These are phyloP conservation scores for Malacoctenus gilli DNA, from an alignment of 2,797 vertebrate species.

Conservation along the genomic window DNA sequence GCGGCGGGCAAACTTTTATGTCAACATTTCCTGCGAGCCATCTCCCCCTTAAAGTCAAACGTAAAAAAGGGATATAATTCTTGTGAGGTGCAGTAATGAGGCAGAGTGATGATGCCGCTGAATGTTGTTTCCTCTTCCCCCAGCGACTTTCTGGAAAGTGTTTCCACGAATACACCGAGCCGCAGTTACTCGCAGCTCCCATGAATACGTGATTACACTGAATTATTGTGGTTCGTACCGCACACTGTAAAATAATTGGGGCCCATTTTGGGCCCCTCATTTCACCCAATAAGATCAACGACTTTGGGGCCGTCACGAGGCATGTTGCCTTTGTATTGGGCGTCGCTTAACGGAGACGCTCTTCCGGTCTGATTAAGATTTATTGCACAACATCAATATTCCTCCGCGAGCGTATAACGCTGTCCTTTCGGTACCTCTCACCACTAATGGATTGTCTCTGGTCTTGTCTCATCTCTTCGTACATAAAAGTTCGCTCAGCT, in stretches of 20 bases:
- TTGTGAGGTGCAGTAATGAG: conserved; percentile 61
- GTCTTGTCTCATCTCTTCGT: conserved; percentile 12
- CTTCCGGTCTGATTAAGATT: conserved; percentile 25
- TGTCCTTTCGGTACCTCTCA: conserved; percentile 28
- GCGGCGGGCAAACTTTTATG: conserved; percentile 52
- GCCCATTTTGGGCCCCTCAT: neutral
- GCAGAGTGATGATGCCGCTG: conserved; percentile 48
- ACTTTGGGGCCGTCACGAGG: neutral
- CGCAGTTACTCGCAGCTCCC: too few relatives aligned
- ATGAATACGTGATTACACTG: too few relatives aligned
- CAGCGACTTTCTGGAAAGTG: conserved; percentile 27
- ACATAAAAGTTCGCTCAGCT: conserved; percentile 28
- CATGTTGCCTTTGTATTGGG: conserved; percentile 4
- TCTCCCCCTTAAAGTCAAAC: conserved; percentile 50
- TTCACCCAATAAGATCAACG: conserved; percentile 14
- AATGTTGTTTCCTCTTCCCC: conserved; percentile 32
- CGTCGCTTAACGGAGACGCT: neutral
- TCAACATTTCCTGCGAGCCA: conserved; percentile 52
- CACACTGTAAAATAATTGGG: conserved; percentile 23
- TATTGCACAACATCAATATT: conserved; percentile 39
- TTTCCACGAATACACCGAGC: conserved; percentile 17
- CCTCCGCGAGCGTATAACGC: conserved; percentile 21
- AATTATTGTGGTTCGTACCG: conserved; percentile 4
- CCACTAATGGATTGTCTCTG: conserved; percentile 38
- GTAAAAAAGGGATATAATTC: conserved; percentile 48